A percentile compares a stretch with the other conserved stretches of the same genome.
phyloP scores from a whole-genome alignment of 2,113 vertebrate genomes.

The Dipodomys ordii region DNA sequence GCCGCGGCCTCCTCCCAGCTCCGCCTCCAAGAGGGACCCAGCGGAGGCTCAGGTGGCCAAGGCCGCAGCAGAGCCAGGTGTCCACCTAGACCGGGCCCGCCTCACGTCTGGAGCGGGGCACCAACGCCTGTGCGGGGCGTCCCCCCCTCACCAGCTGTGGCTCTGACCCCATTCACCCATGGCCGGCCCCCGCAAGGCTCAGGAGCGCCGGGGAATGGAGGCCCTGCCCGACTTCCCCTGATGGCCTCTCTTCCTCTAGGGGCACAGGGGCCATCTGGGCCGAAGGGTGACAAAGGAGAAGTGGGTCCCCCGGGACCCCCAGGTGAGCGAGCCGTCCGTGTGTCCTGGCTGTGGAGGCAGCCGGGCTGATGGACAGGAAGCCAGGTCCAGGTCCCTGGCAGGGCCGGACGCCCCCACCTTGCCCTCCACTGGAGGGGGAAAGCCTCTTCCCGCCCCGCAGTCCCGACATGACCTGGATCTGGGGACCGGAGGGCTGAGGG shows the following conservation, averaged over 20 bases:
- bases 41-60: too few relatives aligned
- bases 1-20: rapidly evolving
- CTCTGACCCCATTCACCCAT: rapidly evolving
- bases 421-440: background rate
- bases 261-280: conserved; percentile 69
- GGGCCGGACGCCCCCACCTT: rapidly evolving
- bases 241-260: conserved; percentile 40
- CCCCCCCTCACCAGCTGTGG: rapidly evolving
- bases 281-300: conserved; percentile 77
- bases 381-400: background rate
- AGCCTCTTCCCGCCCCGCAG: background rate
- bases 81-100: too few relatives aligned
- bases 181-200: background rate
- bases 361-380: background rate
- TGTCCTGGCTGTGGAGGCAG: rapidly evolving
- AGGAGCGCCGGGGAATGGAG: rapidly evolving
- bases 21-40: too few relatives aligned
- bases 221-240: rapidly evolving
- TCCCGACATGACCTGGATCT: rapidly evolving
- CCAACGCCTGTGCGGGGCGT: rapidly evolving
- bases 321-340: conserved; percentile 22
- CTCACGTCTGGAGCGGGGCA: too few relatives aligned
- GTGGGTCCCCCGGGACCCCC: conserved; percentile 64
- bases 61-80: too few relatives aligned
- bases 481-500: background rate